Conservation (phyloP, 1,140 invertebrate species). For the Zaprionus taronus region DNA sequence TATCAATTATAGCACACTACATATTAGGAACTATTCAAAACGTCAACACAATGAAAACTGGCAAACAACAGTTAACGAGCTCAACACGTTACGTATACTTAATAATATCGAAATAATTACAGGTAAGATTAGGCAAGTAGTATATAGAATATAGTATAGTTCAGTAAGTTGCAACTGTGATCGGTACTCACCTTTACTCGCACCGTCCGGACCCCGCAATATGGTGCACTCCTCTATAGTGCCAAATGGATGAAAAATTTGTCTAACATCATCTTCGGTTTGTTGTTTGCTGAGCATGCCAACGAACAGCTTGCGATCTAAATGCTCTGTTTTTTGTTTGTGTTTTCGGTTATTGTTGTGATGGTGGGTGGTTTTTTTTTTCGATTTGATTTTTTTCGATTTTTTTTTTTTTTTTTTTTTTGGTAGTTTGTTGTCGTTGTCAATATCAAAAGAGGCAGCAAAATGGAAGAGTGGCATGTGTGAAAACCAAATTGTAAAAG, state of each 20-base stretch:
- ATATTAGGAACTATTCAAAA: conserved; percentile 52
- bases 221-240: conserved; percentile 99
- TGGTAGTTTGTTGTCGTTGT: conserved; percentile 31
- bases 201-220: conserved; percentile 97
- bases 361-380: conserved; percentile 31
- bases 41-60: conserved; percentile 63
- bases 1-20: conserved; percentile 32
- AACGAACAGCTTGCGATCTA: conserved; percentile 99
- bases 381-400: conserved; percentile 24
- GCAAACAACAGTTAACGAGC: conserved; percentile 71
- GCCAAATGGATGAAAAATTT: conserved; percentile 97
- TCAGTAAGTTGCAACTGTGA: conserved; percentile 7
- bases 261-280: conserved; percentile 98
- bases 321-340: conserved; percentile 75
- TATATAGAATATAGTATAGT: conserved; percentile 16
- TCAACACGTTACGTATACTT: conserved; percentile 73
- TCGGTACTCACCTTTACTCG: conserved; percentile 94
- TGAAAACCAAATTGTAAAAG: conserved; percentile 65
- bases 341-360: conserved; percentile 26
- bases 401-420: conserved; percentile 26
- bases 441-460: conserved; percentile 77
- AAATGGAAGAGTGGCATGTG: conserved; percentile 80
- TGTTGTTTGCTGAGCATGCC: conserved; percentile 99
- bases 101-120: conserved; percentile 34
- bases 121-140: conserved; percentile 10